Evolutionary conservation across 2,888 invertebrate species (phyloP), one percentile per base, ranked within the genome.

Genomic region (Abscondita cerata): DNA sequence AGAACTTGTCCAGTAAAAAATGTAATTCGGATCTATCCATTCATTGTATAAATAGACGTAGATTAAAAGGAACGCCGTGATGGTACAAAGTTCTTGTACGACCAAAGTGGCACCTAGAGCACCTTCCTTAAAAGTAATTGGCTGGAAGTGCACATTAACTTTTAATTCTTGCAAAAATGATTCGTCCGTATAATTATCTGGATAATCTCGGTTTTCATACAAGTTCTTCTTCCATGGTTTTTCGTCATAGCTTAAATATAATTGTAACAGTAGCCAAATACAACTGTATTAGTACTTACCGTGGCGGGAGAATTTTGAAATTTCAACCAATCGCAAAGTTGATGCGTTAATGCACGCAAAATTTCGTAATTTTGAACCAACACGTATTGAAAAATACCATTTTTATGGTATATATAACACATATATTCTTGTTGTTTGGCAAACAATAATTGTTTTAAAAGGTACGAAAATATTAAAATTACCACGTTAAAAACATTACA

Each of bases 151-250:
- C 11, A 95, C 81, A 79, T 97, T 97, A 73, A 90, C 96, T 59
- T 86, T 86, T 15, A 98, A 76, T 68, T 96, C 93, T 73, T 91
- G 87, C 1, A 98, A 82, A 78, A 98, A 98, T 46, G 91, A 88
- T 18, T 85, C 84, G 76, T 96, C 94, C 0, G 96, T 96, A 76
- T 96, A 95, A 79, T 97, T 96, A 79, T 98, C 98, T 0, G 95
- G 92, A 65, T 91, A 92, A 15, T 88, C 90, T 60, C 91, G 87
- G 74, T 93, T 91, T 78, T 93, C 92, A 75, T 96, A 98, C 13
- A 98, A 81, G 74, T 95, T 92, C 81, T 96, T 97, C 69, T 87
- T 86, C 96, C 97, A 96, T 13, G 51, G 18, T 51, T 36, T 51
- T 34, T 36, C 11, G 13, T 33, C 51, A 51, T 51, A 9, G 9